A percentile compares a stretch with the other conserved stretches of the same genome.
Evolutionary conservation across 2,113 vertebrate genomes (phyloP).

Genomic region (Pangasianodon hypophthalmus): DNA sequence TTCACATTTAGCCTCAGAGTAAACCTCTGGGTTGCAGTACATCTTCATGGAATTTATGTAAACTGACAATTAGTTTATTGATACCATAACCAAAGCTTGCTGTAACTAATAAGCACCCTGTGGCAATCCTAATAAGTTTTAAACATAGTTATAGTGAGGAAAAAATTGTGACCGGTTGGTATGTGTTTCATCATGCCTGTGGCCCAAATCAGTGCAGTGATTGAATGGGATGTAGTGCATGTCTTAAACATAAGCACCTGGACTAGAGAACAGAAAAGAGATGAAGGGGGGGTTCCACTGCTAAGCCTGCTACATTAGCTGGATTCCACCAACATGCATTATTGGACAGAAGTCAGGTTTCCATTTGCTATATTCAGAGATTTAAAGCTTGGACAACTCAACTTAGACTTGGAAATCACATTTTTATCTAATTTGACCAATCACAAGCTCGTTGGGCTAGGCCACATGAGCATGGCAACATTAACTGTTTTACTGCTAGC

Average conservation of each 20-base stretch:
- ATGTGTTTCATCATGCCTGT: not conserved
- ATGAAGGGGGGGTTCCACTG: not conserved
- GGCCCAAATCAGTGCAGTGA: not conserved
- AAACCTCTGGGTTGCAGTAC: not conserved
- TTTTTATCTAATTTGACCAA: not conserved
- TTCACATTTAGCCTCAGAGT: not conserved
- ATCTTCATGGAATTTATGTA: not conserved
- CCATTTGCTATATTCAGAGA: not conserved
- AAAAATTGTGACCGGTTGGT: not conserved
- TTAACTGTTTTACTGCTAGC: not conserved
- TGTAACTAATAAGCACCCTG: not conserved
- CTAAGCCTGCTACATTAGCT: not conserved
- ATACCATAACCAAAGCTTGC: not conserved
- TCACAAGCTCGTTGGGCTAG: not conserved
- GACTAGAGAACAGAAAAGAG: not conserved
- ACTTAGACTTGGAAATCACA: not conserved
- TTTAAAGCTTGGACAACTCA: not conserved
- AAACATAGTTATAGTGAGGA: not conserved
- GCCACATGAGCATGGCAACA: not conserved
- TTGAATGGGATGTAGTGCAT: not conserved
- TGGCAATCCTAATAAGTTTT: not conserved
- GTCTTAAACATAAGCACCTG: conserved; percentile 5
- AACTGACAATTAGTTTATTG: conserved; percentile 7
- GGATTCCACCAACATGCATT: not conserved
- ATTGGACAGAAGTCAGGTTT: not conserved